Conservation (phyloP, 2,888 invertebrate species). For the Erynnis tages region DNA sequence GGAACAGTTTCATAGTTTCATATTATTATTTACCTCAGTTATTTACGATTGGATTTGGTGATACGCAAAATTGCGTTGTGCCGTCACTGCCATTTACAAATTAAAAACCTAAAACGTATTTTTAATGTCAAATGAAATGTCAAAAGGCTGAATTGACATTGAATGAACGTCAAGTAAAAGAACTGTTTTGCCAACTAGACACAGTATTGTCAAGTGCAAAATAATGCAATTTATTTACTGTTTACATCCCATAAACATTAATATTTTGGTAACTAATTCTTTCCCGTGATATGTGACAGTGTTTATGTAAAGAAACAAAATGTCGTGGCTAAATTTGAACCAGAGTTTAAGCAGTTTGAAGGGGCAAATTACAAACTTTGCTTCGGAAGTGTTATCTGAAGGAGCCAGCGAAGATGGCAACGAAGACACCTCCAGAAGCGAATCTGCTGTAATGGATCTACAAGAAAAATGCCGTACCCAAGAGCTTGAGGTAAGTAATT, state of each 20-base stretch:
- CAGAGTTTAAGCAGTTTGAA: slow-evolving; percentile 87
- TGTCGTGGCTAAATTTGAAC: slow-evolving; percentile 87
- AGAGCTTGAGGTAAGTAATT: slow-evolving; percentile 82
- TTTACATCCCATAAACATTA: slow-evolving; percentile 55
- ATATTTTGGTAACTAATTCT: slow-evolving; percentile 44
- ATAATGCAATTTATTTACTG: slow-evolving; percentile 74
- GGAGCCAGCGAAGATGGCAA: slow-evolving; percentile 76
- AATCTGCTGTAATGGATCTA: slow-evolving; percentile 69
- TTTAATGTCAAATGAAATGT: slow-evolving; percentile 1
- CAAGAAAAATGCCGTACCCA: slow-evolving; percentile 80
- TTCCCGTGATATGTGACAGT: slow-evolving; percentile 57
- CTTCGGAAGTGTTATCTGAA: slow-evolving; percentile 93
- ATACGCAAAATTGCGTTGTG: not conserved
- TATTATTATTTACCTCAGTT: too few relatives aligned
- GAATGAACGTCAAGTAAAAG: slow-evolving; percentile 27
- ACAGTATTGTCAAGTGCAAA: slow-evolving; percentile 70
- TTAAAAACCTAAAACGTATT: too few relatives aligned
- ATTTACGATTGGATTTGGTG: too few relatives aligned
- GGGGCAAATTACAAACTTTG: slow-evolving; percentile 93
- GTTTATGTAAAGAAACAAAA: slow-evolving; percentile 48
- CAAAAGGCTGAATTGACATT: slow-evolving; percentile 1
- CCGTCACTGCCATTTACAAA: not conserved
- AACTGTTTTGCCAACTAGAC: slow-evolving; percentile 80
- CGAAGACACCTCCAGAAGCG: slow-evolving; percentile 42
- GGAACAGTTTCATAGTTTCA: too few relatives aligned